phyloP scores from a whole-genome alignment of 64 coral and sea anemone genomes.

The Porites lutea region DNA sequence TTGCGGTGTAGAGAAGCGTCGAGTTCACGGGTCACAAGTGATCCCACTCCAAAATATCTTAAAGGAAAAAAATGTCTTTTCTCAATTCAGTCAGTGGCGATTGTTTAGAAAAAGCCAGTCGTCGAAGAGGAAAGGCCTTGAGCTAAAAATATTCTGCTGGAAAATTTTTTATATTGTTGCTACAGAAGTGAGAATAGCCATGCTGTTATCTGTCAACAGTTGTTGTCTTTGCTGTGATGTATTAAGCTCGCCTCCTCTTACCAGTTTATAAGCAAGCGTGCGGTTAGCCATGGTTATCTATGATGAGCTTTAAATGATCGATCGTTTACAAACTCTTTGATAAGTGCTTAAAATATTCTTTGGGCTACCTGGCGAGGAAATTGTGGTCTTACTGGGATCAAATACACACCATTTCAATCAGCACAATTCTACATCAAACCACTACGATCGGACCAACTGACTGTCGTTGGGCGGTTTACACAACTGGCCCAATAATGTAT shows the following conservation, averaged over 20 bases:
- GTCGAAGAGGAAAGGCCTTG: not conserved
- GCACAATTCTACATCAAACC: not conserved
- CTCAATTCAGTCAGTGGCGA: not conserved
- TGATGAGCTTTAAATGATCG: conserved; percentile 56
- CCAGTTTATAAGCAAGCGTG: not conserved
- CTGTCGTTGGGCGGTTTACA: too few relatives aligned
- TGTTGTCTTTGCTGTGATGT: conserved; percentile 40
- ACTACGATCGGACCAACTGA: too few relatives aligned
- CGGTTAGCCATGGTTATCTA: not conserved
- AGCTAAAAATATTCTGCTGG: not conserved
- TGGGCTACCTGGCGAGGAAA: not conserved
- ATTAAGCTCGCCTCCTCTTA: conserved; percentile 30
- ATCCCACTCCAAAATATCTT: too few relatives aligned
- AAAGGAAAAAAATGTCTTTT: not conserved
- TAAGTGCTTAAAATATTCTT: conserved; percentile 28
- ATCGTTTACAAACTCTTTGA: conserved; percentile 40
- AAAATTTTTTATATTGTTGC: not conserved
- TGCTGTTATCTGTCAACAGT: conserved; percentile 40
- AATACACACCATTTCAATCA: not conserved
- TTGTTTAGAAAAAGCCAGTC: not conserved
- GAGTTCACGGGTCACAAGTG: not conserved
- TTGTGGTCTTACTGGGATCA: too few relatives aligned
- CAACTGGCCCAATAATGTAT: not conserved
- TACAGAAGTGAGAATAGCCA: conserved; percentile 9
- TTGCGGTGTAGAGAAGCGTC: not conserved